Percentiles rank a stretch among this genome's conserved stretches.
These are phyloP conservation scores for Oreochromis niloticus DNA, from an alignment of 2,113 vertebrate genomes.

Conservation along the genomic window DNA sequence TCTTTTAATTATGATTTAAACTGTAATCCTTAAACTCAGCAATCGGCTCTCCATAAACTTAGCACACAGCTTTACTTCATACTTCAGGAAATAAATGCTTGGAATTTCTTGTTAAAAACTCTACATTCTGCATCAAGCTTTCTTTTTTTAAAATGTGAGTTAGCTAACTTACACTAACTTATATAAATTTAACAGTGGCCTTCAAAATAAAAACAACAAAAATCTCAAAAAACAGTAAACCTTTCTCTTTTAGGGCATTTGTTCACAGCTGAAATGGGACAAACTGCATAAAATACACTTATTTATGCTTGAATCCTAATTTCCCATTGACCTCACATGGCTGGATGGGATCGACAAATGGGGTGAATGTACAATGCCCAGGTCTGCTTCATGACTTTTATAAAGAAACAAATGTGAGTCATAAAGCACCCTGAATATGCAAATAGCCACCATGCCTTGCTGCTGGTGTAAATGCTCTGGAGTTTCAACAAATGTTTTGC, in stretches of 20 bases:
- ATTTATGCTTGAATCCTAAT: background rate
- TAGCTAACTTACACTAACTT: fast-evolving
- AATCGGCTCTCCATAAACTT: background rate
- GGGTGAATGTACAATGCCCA: background rate
- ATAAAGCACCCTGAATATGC: background rate
- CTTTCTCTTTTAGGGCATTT: fast-evolving
- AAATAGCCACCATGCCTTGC: background rate
- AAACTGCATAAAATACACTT: background rate
- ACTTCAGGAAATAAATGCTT: background rate
- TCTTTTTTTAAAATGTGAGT: background rate
- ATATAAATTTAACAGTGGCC: background rate
- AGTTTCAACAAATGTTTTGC: background rate
- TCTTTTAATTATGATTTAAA: background rate
- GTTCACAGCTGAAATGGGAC: background rate
- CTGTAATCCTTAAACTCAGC: background rate
- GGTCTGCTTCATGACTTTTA: background rate
- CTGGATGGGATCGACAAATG: fast-evolving
- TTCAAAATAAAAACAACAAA: background rate
- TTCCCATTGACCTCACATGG: background rate
- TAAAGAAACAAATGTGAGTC: background rate
- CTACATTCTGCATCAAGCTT: background rate
- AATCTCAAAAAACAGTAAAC: background rate
- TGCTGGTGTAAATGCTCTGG: background rate
- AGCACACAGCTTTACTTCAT: background rate
- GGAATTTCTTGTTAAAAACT: background rate